Evolutionary conservation across 1,140 invertebrate species (phyloP), one percentile per base, ranked within the genome.

Genomic region (Drosophila repletoides): DNA sequence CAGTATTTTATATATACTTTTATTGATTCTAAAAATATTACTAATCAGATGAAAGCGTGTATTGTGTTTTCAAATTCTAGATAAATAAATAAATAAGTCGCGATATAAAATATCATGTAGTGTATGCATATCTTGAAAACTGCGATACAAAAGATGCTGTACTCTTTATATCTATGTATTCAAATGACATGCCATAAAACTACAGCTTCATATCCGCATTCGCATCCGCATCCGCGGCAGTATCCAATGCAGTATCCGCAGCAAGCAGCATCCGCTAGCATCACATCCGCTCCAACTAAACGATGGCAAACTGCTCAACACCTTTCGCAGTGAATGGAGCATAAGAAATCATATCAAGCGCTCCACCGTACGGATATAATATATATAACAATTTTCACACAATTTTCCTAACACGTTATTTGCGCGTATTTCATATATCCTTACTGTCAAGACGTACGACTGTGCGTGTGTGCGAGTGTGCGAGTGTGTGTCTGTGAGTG

Each of bases 341-440:
- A 79, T 84, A 84, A 84, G 79, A 75, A 84, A 84, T 84, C 79
- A 84, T 84, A 83, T 83, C 60, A 72, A 84, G 80, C 58, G 66
- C 70, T 71, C 55, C 66, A 60, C 38, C 65, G 61, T 74, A 60
- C 79, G 79, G 79, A 84, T 86, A 86, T 79, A 84, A 86, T 84
- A 84, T 84, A 84, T 84, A 84, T 84, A 84, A 84, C 80, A 84
- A 84, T 84, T 84, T 84, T 84, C 79, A 79, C 79, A 79, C 79
- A 74, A 84, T 84, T 84, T 84, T 84, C 79, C 71, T 61, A 86
- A 84, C 79, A 84, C 79, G 79, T 84, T 86, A 86, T 84, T 84
- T 86, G 80, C 80, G 79, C 79, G 79, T 83, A 84, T 83, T 83
- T 83, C 74, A 83, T 74, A 83, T 72, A 83, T 79, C 70, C 79